A percentile compares a stretch with the other conserved stretches of the same genome.
Evolutionary conservation across 2,888 invertebrate species (phyloP).

Genomic region (Caenorhabditis afra): DNA sequence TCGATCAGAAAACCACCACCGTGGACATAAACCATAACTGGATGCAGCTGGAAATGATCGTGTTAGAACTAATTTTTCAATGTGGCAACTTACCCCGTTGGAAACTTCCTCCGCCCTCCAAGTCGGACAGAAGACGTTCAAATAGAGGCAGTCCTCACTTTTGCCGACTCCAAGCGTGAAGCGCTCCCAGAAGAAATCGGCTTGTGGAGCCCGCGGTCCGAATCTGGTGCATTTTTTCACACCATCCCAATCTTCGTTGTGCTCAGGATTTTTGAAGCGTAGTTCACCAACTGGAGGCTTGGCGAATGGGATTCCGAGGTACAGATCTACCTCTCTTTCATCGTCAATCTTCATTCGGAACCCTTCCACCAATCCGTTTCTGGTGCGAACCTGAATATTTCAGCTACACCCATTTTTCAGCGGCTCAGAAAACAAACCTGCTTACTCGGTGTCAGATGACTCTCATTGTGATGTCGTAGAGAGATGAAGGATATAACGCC

Average conservation of each 20-base stretch:
- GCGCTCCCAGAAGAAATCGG: slow-evolving; percentile 72
- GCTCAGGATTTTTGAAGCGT: slow-evolving; percentile 73
- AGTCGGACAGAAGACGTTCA: slow-evolving; percentile 75
- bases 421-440: slow-evolving; percentile 38
- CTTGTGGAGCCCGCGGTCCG: slow-evolving; percentile 71
- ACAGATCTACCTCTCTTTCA: slow-evolving; percentile 66
- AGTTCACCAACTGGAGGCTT: slow-evolving; percentile 76
- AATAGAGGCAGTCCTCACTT: slow-evolving; percentile 75
- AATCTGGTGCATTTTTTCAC: slow-evolving; percentile 63
- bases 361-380: slow-evolving; percentile 68
- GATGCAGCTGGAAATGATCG: slow-evolving; percentile 58
- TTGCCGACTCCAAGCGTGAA: slow-evolving; percentile 67
- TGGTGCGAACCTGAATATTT: slow-evolving; percentile 61
- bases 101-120: slow-evolving; percentile 64
- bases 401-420: not conserved
- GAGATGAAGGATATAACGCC: slow-evolving; percentile 70
- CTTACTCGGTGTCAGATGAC: slow-evolving; percentile 54
- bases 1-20: slow-evolving; percentile 72
- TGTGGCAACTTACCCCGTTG: slow-evolving; percentile 30
- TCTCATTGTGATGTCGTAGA: slow-evolving; percentile 56
- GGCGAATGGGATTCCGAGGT: slow-evolving; percentile 77
- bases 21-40: slow-evolving; percentile 72
- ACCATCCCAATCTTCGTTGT: slow-evolving; percentile 71
- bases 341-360: slow-evolving; percentile 64
- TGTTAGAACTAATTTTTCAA: too few species aligned